phyloP scores from a whole-genome alignment of 2,797 vertebrate genomes.

The Thunnus albacares region DNA sequence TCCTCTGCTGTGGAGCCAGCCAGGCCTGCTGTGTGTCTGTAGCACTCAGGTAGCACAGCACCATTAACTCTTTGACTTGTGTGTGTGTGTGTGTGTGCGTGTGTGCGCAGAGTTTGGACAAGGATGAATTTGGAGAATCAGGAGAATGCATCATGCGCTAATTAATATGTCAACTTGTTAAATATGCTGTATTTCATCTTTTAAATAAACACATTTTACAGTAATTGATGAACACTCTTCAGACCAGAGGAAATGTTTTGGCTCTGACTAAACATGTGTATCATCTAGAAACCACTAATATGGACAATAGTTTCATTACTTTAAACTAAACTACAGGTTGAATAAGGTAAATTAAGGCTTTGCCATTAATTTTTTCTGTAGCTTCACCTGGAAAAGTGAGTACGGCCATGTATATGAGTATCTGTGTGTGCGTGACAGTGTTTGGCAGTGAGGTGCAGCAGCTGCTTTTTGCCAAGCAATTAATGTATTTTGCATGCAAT shows the following conservation, averaged over 20 bases:
- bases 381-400: conserved; percentile 28
- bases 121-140: conserved; percentile 45
- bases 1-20: conserved; percentile 55
- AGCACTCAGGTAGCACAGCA: conserved; percentile 51
- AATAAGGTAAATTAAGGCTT: neutral
- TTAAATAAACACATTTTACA: conserved; percentile 46
- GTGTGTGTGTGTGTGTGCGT: conserved; percentile 3
- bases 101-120: conserved; percentile 13
- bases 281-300: neutral
- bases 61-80: conserved; percentile 35
- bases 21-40: conserved; percentile 67
- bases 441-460: conserved; percentile 55
- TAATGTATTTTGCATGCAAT: conserved; percentile 63
- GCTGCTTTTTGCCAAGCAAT: conserved; percentile 55
- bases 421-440: conserved; percentile 33
- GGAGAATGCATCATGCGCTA: conserved; percentile 53
- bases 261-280: neutral
- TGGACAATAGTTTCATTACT: neutral
- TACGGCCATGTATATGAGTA: conserved; percentile 32
- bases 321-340: neutral
- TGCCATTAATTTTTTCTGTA: neutral
- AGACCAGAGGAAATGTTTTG: neutral
- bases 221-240: conserved; percentile 18
- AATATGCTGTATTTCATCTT: conserved; percentile 40
- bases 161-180: conserved; percentile 46